These are phyloP conservation scores for Lasioglossum lativentre DNA, from an alignment of 2,888 invertebrate species.

Conservation along the genomic window DNA sequence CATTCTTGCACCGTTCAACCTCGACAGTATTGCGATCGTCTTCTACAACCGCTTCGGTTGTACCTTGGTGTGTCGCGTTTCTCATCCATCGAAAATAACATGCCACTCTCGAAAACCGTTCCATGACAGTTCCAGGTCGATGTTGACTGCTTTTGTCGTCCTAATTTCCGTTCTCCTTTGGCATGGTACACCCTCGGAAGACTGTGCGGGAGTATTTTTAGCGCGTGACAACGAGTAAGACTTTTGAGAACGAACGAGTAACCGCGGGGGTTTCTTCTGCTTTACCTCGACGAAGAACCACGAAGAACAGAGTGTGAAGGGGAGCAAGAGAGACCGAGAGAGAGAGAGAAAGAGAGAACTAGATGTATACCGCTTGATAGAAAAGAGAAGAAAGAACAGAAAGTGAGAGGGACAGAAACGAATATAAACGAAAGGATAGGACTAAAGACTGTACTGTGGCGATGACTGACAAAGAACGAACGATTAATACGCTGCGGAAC, in stretches of 20 bases:
- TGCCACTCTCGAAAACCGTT: constrained; percentile 76
- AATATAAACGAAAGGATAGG: constrained; percentile 42
- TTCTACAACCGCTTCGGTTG: constrained; percentile 31
- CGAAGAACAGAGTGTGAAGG: constrained; percentile 39
- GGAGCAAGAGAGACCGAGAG: constrained; percentile 6
- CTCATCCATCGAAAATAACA: constrained; percentile 76
- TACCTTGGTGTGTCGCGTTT: constrained; percentile 51
- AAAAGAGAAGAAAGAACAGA: constrained; percentile 25
- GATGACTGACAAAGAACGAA: constrained; percentile 30
- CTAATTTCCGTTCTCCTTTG: constrained; percentile 70
- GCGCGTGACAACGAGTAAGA: constrained; percentile 72
- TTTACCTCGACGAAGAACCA: constrained; percentile 42
- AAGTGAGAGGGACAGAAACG: constrained; percentile 29
- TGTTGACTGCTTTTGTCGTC: constrained; percentile 62
- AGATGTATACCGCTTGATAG: not conserved
- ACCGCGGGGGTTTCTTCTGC: constrained; percentile 61
- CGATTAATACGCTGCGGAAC: constrained; percentile 24
- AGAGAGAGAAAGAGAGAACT: constrained; percentile 12
- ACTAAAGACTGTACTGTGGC: constrained; percentile 19
- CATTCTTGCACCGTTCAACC: constrained; percentile 44
- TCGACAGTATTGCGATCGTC: constrained; percentile 48
- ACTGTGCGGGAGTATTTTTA: constrained; percentile 74
- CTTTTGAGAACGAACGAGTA: constrained; percentile 59
- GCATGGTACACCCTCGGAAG: constrained; percentile 72
- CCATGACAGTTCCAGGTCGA: constrained; percentile 74